Conservation (phyloP, 2,113 vertebrate genomes). For the Phasianus colchicus region DNA sequence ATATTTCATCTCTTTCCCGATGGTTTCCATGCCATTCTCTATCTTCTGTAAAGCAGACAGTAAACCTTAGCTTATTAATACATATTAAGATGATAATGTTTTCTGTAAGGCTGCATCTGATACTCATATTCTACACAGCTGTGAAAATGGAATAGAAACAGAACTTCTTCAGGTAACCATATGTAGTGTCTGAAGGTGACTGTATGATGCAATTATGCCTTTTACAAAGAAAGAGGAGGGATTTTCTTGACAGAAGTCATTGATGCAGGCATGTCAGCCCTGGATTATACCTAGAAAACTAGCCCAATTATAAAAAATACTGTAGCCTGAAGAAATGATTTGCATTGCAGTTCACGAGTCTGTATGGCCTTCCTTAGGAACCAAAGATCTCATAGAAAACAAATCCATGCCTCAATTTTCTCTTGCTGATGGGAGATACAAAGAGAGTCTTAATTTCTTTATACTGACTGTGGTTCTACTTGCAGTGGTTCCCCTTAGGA, state of each 20-base stretch:
- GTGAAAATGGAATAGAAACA: not conserved
- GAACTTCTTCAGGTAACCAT: not conserved
- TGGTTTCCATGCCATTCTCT: not conserved
- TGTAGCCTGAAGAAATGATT: not conserved
- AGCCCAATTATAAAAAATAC: not conserved
- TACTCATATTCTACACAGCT: not conserved
- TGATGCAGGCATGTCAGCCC: not conserved
- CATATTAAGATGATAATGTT: not conserved
- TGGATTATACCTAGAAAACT: not conserved
- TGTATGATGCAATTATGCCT: not conserved
- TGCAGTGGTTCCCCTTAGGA: not conserved
- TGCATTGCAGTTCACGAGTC: not conserved
- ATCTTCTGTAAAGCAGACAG: not conserved
- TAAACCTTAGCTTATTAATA: not conserved
- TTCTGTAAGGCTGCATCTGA: not conserved
- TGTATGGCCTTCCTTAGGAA: not conserved
- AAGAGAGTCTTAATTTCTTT: not conserved
- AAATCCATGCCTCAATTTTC: not conserved
- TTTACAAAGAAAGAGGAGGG: not conserved
- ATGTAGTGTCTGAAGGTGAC: not conserved
- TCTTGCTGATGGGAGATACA: not conserved
- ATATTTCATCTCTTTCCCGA: not conserved
- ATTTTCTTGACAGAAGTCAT: not conserved
- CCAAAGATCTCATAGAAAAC: not conserved
- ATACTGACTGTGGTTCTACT: not conserved